A percentile compares a stretch with the other conserved stretches of the same genome.
Evolutionary conservation across 2,113 vertebrate species (phyloP).

Genomic region (Marcusenius ussheri): DNA sequence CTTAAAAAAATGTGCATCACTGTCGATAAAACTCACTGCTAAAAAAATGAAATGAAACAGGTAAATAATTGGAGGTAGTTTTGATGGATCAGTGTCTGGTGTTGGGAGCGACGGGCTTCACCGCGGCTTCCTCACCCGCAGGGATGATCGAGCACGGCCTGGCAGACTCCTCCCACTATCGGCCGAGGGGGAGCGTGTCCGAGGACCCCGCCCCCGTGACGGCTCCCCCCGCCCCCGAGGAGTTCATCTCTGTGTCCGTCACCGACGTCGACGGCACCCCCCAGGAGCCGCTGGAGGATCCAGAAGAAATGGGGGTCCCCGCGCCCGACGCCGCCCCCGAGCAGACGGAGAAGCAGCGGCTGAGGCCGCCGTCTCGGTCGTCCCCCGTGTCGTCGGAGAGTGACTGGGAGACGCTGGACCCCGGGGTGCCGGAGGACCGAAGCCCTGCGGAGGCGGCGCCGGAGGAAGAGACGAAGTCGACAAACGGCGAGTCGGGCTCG

Average conservation of each 20-base stretch:
- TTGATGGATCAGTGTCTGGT: not conserved
- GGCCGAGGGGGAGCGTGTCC: constrained; percentile 72
- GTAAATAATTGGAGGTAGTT: not conserved
- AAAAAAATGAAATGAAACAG: not conserved
- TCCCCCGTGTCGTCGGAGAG: constrained; percentile 85
- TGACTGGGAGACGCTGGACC: constrained; percentile 94
- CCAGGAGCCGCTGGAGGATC: constrained; percentile 28
- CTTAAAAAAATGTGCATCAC: not conserved
- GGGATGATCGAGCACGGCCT: constrained; percentile 95
- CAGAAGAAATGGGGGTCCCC: constrained; percentile 20
- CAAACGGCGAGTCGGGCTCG: constrained; percentile 45
- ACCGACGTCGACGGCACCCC: constrained; percentile 43
- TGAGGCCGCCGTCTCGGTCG: constrained; percentile 61
- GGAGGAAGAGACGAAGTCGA: not conserved
- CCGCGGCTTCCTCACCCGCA: constrained; percentile 33
- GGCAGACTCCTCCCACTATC: constrained; percentile 84
- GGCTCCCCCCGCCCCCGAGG: constrained; percentile 46
- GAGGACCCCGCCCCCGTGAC: constrained; percentile 63
- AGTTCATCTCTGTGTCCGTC: constrained; percentile 58
- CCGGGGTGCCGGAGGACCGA: constrained; percentile 70
- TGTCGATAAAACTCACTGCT: not conserved
- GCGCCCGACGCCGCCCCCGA: constrained; percentile 28
- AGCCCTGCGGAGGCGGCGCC: not conserved
- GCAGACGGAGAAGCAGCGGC: constrained; percentile 45
- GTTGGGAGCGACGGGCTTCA: not conserved